These are phyloP conservation scores for Pyxicephalus adspersus DNA, from an alignment of 2,113 vertebrate species.

Conservation along the genomic window DNA sequence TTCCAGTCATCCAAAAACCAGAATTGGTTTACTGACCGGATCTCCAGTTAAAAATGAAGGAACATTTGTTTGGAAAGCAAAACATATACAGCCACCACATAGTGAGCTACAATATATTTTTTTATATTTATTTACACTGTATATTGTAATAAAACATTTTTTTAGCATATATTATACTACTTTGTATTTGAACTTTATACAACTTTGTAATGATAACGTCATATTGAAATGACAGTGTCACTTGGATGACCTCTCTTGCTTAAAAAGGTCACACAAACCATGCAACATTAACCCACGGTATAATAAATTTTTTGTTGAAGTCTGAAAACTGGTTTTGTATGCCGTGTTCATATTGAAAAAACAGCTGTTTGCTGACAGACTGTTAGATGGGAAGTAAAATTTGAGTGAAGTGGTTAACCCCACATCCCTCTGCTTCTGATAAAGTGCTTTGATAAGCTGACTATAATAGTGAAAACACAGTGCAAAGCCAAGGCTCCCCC, in stretches of 20 bases:
- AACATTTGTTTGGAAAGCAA: too few species aligned
- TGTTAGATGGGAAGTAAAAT: slow-evolving; percentile 73
- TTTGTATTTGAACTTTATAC: not conserved
- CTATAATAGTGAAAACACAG: slow-evolving; percentile 73
- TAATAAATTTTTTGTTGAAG: slow-evolving; percentile 77
- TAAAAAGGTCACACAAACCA: slow-evolving; percentile 41
- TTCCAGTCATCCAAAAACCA: too few species aligned
- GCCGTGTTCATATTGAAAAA: slow-evolving; percentile 76
- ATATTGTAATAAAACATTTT: not conserved
- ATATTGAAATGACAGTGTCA: slow-evolving; percentile 18
- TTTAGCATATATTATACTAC: not conserved
- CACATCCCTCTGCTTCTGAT: slow-evolving; percentile 91
- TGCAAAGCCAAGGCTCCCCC: slow-evolving; percentile 72
- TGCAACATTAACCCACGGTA: slow-evolving; percentile 55
- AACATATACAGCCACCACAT: too few species aligned
- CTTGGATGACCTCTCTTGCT: slow-evolving; percentile 27
- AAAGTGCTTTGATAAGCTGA: slow-evolving; percentile 96
- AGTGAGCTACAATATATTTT: too few species aligned
- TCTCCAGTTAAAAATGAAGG: too few species aligned
- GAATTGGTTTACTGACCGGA: too few species aligned
- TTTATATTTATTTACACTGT: too few species aligned
- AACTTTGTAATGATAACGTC: not conserved
- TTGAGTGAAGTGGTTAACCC: slow-evolving; percentile 83
- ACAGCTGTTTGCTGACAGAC: slow-evolving; percentile 85
- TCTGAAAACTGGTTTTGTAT: slow-evolving; percentile 63